Base-by-base conservation (phyloP, 1,140 invertebrate genomes). In the Aphelinus certus region DNA sequence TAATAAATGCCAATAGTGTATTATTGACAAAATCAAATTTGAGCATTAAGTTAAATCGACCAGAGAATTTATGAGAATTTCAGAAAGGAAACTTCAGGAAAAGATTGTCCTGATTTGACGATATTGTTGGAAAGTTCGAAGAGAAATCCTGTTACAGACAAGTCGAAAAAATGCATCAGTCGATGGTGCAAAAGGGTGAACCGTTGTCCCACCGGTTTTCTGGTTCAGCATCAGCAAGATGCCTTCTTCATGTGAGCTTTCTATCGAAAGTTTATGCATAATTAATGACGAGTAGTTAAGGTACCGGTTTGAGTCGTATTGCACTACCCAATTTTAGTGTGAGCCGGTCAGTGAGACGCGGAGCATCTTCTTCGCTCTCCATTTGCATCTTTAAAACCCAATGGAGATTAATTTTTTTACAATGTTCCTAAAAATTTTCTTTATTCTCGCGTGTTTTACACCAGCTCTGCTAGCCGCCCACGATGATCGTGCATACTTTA, bases 191-290 rank as follows among this genome's bases (percentile, higher is more conserved):
- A 26, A 26, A 3, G 56, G 3, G 56, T 7, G 7, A 57, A 10
- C 45, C 1, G 45, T 47, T 64, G 46, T 26, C 10, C n/a, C 42
- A 61, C 68, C 68, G 58, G 58, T 70, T 70, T 61, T 70, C 47
- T 45, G 26, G 2, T 3, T 3, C 48, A 10, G 7, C 1, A 49
- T 45, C 10, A n/a, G 1, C 7, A 10, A 26, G 3, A 49, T 48
- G 42, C 5, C 10, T 43, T 73, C 78, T 73, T 77, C 56, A 57
- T 69, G 56, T 57, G 43, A 53, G 63, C 71, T 78, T 75, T 79
- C 75, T 77, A 74, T 63, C 60, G 78, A 82, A 80, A 80, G 78
- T 73, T 78, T 71, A 80, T 82, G 65, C 68, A 82, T 83, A 81
- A 78, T 78, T 81, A 76, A 81, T 81, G 79, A 77, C 26, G 10